A percentile compares a stretch with the other conserved stretches of the same genome.
Evolutionary conservation across 1,140 invertebrate species (phyloP).

Genomic region (Dinoponera quadriceps): DNA sequence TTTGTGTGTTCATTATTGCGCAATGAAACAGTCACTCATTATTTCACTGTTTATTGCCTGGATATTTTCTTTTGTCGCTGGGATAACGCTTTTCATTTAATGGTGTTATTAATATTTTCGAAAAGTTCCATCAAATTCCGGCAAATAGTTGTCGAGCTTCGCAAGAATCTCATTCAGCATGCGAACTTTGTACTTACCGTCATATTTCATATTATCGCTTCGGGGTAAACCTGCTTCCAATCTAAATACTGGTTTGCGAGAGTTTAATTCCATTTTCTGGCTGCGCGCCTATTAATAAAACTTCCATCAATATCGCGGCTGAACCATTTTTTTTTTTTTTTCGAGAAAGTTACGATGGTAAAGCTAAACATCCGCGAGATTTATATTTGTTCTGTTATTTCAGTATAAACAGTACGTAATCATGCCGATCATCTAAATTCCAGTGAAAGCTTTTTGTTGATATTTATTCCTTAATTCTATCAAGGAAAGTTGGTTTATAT

Average conservation of each 20-base stretch:
- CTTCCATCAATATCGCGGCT: slow-evolving; percentile 40
- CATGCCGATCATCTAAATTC: neutral
- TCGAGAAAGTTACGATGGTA: slow-evolving; percentile 15
- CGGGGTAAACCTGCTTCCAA: slow-evolving; percentile 36
- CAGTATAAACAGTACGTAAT: neutral
- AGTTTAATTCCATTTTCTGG: slow-evolving; percentile 46
- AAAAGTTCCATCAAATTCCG: slow-evolving; percentile 21
- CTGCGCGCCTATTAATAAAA: slow-evolving; percentile 46
- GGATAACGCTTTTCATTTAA: neutral
- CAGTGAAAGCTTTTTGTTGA: neutral
- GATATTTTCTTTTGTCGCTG: neutral
- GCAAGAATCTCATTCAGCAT: slow-evolving; percentile 21
- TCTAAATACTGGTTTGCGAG: slow-evolving; percentile 45
- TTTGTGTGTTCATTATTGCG: neutral
- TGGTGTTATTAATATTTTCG: slow-evolving; percentile 14
- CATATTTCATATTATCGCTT: slow-evolving; percentile 54
- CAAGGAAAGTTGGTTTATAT: neutral
- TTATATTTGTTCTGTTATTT: slow-evolving; percentile 20
- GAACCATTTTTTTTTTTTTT: slow-evolving; percentile 51
- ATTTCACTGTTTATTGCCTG: neutral
- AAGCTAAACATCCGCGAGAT: slow-evolving; percentile 12
- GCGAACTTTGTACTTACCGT: slow-evolving; percentile 30
- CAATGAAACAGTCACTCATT: neutral
- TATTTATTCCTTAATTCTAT: neutral
- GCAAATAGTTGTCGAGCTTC: slow-evolving; percentile 20